These are phyloP conservation scores for Passer domesticus DNA, from an alignment of 2,113 vertebrate species.

Conservation along the genomic window DNA sequence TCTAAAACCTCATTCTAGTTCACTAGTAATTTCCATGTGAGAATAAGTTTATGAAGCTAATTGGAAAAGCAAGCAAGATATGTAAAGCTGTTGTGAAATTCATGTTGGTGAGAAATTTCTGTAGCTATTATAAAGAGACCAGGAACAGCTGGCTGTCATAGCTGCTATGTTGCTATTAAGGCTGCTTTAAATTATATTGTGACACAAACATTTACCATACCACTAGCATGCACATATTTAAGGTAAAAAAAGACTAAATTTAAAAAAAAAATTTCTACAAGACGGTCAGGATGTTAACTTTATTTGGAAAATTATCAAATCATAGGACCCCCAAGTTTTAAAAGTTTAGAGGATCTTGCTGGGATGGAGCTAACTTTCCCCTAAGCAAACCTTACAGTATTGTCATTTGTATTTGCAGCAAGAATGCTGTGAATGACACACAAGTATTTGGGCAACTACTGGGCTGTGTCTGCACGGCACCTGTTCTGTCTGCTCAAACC, in stretches of 20 bases:
- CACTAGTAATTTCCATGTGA: not conserved
- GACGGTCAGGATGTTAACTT: not conserved
- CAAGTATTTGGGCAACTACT: not conserved
- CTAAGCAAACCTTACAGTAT: not conserved
- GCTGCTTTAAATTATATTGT: not conserved
- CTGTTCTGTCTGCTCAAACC: not conserved
- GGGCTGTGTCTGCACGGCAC: not conserved
- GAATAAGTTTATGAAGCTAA: not conserved
- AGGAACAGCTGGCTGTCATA: not conserved
- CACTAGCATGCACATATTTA: not conserved
- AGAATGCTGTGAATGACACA: not conserved
- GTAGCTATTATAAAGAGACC: not conserved
- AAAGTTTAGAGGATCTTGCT: not conserved
- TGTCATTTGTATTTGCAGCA: not conserved
- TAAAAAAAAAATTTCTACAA: not conserved
- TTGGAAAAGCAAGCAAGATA: not conserved
- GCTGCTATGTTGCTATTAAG: not conserved
- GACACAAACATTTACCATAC: not conserved
- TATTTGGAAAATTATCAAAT: not conserved
- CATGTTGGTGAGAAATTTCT: not conserved
- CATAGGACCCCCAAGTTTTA: not conserved
- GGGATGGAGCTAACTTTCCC: not conserved
- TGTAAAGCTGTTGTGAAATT: not conserved
- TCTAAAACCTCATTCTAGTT: not conserved
- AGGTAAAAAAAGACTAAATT: not conserved